Base-by-base conservation (phyloP, 2,113 vertebrate species). In the Cryptotis parvus region DNA sequence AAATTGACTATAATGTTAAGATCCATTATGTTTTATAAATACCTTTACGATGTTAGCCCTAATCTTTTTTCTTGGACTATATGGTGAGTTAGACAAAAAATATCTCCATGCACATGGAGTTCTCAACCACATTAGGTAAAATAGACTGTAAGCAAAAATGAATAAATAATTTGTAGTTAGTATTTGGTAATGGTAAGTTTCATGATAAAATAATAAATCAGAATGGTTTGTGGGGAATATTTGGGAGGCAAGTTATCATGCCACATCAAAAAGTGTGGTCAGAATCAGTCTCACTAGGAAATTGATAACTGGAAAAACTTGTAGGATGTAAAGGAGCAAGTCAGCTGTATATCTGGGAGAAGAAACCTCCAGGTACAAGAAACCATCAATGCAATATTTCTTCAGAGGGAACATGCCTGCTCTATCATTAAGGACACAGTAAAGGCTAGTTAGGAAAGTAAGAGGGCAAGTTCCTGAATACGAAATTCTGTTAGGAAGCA, bases 61-160 rank as follows among this genome's bases (percentile, higher is more conserved):
- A 4, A 41, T 86, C 22, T 80, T 77, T 26, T 31, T 41, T 88
- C 49, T 87, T 84, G 72, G 22, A 24, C 3, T 66, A 74, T 7
- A 92, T 3, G 37, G 58, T 49, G 27, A 86, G n/a, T n/a, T 77
- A 84, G 52, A 87, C 4, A 73, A 31, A 81, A 86, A 55, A n/a
- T n/a, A n/a, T 84, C 6, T 9, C 26, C n/a, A 0, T 41, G 11
- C 22, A 89, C 20, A 49, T 26, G 10, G 20, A 41, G 26, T 73
- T 93, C 43, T 77, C n/a, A 79, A 88, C 33, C 49, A 61, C 35
- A 9, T n/a, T 74, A 69, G 4, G 49, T 12, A 35, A 91, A 24
- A 58, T n/a, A 73, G 4, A 26, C 18, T 84, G 33, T 76, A 70
- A 65, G 90, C 16, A 65, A 91, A 55, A 20, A 84, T 76, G 31